These are phyloP conservation scores for Apis dorsata DNA, from an alignment of 1,140 invertebrate genomes.

Conservation along the genomic window DNA sequence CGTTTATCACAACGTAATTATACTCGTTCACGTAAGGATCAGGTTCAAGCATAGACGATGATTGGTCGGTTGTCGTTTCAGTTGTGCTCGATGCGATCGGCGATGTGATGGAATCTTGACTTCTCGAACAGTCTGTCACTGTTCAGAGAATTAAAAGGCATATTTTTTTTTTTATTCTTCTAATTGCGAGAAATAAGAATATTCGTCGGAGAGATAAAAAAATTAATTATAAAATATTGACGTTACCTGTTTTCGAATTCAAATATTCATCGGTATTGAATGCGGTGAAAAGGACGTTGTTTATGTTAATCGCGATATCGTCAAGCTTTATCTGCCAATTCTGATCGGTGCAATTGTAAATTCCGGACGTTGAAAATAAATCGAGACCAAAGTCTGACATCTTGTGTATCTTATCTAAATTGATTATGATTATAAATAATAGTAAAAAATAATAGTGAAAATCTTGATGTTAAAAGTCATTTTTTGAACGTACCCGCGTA, in stretches of 20 bases:
- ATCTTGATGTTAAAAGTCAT: neutral
- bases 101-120: rapidly evolving
- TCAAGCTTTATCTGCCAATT: neutral
- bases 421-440: no score
- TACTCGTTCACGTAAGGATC: neutral
- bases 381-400: rapidly evolving
- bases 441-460: no score
- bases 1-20: neutral
- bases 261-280: neutral
- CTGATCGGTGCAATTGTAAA: neutral
- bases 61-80: neutral
- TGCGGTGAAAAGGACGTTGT: neutral
- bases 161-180: neutral
- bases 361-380: neutral
- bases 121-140: neutral
- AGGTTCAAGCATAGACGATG: neutral
- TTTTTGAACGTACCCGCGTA: neutral
- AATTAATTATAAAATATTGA: no score
- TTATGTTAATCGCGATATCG: neutral
- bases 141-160: neutral
- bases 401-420: neutral
- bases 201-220: no score
- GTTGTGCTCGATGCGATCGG: neutral
- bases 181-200: no score
- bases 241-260: neutral